These are phyloP conservation scores for Agrochola macilenta DNA, from an alignment of 2,888 invertebrate species.

Conservation along the genomic window DNA sequence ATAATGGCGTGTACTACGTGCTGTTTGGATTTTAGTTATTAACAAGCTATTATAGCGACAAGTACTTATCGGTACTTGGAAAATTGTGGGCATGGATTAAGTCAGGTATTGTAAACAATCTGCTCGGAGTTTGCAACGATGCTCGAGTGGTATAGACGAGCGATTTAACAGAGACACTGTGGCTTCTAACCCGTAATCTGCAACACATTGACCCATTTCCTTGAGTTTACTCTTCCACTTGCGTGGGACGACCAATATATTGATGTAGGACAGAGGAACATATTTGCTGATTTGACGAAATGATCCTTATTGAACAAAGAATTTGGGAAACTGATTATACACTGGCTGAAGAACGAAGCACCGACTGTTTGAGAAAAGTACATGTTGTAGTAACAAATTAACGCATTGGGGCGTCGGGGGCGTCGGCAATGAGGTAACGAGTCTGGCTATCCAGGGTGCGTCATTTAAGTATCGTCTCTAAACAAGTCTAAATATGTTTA, in stretches of 20 bases:
- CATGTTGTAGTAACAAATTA: not conserved
- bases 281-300: conserved; percentile 1
- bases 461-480: not conserved
- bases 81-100: conserved; percentile 14
- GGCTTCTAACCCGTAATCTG: conserved; percentile 40
- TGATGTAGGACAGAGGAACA: conserved; percentile 1
- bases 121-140: not conserved
- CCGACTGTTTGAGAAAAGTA: not conserved
- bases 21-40: conserved; percentile 47
- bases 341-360: not conserved
- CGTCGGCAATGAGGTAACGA: too few relatives aligned
- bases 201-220: conserved; percentile 29
- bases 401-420: too few relatives aligned
- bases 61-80: conserved; percentile 27
- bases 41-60: conserved; percentile 37
- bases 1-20: conserved; percentile 48
- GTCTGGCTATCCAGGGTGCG: not conserved
- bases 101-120: conserved; percentile 24
- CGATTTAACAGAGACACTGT: conserved; percentile 25
- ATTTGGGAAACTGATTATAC: not conserved
- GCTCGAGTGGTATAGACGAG: not conserved
- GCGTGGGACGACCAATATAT: conserved; percentile 24
- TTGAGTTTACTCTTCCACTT: conserved; percentile 17
- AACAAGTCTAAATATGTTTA: not conserved
- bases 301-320: not conserved